A percentile compares a stretch with the other conserved stretches of the same genome.
Evolutionary conservation across 2,113 vertebrate genomes (phyloP).

Genomic region (Solea senegalensis): DNA sequence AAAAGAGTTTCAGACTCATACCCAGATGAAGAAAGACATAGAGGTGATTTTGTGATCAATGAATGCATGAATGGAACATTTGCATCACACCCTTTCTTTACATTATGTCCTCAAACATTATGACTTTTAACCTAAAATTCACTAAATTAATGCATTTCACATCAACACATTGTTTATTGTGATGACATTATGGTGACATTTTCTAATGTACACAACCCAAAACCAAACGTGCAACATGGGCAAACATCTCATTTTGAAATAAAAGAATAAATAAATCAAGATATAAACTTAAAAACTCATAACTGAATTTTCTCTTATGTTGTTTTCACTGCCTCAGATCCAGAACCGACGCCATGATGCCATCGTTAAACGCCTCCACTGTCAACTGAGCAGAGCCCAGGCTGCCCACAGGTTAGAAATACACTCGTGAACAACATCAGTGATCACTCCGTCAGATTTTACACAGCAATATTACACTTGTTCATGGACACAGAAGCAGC

Average conservation of each 20-base stretch:
- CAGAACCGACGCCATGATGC: conserved; percentile 75
- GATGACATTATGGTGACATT: too few relatives aligned
- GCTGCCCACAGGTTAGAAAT: conserved; percentile 54
- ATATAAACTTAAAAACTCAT: neutral
- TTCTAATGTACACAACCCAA: neutral
- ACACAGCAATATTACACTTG: neutral
- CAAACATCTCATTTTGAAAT: neutral
- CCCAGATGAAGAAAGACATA: conserved; percentile 70
- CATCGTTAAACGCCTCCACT: conserved; percentile 74
- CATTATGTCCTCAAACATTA: too few relatives aligned
- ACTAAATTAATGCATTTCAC: too few relatives aligned
- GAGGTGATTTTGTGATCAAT: conserved; percentile 44
- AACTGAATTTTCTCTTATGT: neutral
- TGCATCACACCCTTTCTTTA: too few relatives aligned
- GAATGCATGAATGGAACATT: too few relatives aligned
- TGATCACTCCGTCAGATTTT: neutral
- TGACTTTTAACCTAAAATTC: too few relatives aligned
- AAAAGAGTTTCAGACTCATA: conserved; percentile 59
- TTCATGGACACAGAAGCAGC: too few relatives aligned
- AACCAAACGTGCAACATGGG: neutral
- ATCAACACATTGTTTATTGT: too few relatives aligned
- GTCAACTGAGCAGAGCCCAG: conserved; percentile 76
- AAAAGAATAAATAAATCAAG: neutral
- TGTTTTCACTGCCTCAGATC: conserved; percentile 60
- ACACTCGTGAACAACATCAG: neutral